Evolutionary conservation across 2,888 invertebrate species (phyloP), one percentile per base, ranked within the genome.

Genomic region (Callyntrura sp.): DNA sequence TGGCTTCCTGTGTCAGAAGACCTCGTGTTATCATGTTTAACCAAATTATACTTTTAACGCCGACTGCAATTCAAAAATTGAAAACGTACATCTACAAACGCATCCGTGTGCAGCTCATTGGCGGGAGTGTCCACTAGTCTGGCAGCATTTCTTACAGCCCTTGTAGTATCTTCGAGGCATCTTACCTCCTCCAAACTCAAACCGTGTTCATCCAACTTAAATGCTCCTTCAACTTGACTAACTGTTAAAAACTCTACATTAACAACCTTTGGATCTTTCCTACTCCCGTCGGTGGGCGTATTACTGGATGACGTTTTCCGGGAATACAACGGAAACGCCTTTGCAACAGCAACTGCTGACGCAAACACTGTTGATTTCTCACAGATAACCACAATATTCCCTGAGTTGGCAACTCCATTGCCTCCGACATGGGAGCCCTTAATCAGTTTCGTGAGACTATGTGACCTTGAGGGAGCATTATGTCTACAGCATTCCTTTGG

Each of bases 71-170:
- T n/a, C n/a, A n/a, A n/a, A n/a, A n/a, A n/a, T n/a, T n/a, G n/a
- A n/a, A n/a, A 3, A 45, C 94, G 93, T 94, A 97, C 97, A 95
- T 97, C 95, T 51, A 98, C 95, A 94, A 98, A 97, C 91, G 96
- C 95, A 94, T 97, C 96, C 0, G 98, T 97, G 94, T 97, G 96
- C 97, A 98, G 97, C 93, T 97, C 96, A 94, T 97, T 97, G 94
- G 97, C 97, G 0, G 98, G 98, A 14, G 96, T 96, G 94, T 98
- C 98, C 0, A 98, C 97, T 93, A 98, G 97, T 92, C 96, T 95
- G 0, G 98, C 98, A 0, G 98, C 96, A 43, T 97, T 95, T 5
- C 98, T 78, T 0, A 57, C 57, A 45, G 89, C 78, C 14, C 20
- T 89, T 0, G 68, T 35, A 17, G 89, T 48, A 60, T 89, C 79